Conservation (phyloP, 2,113 vertebrate genomes). For the Progne subis region DNA sequence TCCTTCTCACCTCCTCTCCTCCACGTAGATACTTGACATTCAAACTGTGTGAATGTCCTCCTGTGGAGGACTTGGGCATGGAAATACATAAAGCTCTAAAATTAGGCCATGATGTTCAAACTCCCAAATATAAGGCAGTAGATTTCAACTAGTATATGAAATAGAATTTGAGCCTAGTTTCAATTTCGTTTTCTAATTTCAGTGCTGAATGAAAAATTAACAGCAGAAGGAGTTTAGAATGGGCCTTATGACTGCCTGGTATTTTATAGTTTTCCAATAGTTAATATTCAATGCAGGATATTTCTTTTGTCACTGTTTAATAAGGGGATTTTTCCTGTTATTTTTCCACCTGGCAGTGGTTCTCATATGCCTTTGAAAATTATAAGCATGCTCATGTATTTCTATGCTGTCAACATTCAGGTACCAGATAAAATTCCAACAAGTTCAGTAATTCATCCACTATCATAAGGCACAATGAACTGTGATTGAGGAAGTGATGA, state of each 20-base stretch:
- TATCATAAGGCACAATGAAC: not conserved
- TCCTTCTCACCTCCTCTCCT: not conserved
- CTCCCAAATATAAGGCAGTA: not conserved
- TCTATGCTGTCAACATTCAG: not conserved
- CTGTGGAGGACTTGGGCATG: not conserved
- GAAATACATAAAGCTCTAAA: not conserved
- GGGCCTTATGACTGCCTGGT: not conserved
- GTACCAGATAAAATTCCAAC: not conserved
- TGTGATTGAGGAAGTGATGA: not conserved
- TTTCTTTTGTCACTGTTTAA: conserved; percentile 27
- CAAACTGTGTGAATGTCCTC: not conserved
- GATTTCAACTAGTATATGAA: not conserved
- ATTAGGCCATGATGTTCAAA: not conserved
- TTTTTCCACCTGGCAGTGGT: not conserved
- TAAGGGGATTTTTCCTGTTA: not conserved
- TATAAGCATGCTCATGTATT: not conserved
- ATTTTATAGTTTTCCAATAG: not conserved
- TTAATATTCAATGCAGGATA: conserved; percentile 25
- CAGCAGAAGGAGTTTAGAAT: conserved; percentile 14
- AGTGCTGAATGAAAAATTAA: not conserved
- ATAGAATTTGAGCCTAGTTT: not conserved
- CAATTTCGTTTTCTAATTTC: not conserved
- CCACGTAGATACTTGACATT: not conserved
- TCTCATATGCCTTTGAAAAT: not conserved
- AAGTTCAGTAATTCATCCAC: conserved; percentile 6